Evolutionary conservation across 2,113 vertebrate genomes (phyloP), one percentile per base, ranked within the genome.

Genomic region (Neolamprologus tretocephalus): DNA sequence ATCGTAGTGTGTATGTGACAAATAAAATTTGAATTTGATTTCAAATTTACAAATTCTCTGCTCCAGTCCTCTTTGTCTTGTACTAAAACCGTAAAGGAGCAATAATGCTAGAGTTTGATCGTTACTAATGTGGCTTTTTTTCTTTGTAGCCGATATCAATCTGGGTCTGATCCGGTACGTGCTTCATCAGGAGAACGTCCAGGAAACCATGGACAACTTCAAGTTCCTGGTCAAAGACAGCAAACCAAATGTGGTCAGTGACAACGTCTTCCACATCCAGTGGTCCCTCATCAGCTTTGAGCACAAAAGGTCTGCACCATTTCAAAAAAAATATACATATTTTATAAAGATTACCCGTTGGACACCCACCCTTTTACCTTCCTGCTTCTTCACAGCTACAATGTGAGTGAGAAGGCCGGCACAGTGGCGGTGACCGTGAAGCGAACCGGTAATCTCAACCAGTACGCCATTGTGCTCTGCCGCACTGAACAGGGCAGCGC

Each of bases 261-360:
- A 97, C 94, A 99, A 99, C 7, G 31, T 97, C 84, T 99, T 99
- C 94, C 98, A 99, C 55, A n/a, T 99, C 86, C 98, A 98, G 96
- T 99, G 98, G 98, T 99, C 98, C 2, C 97, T 99, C 84, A 97
- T 99, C 97, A 98, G 97, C 96, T 99, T 99, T 78, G 92, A 97
- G 4, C 88, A 97, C 80, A 90, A 90, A 87, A 99, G 98, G 99
- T 99, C 16, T 2, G 87, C 40, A 14, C 19, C 6, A 7, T 28
- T 58, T 57, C 11, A 33, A 37, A 35, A 0, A 3, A 58, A 4
- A 71, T 42, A 2, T 9, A 13, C 3, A 37, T 16, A 71, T 71
- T 71, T 42, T 28, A 49, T 31, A 31, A 31, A 0, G 26, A 31
- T 49, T 31, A 78, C 0, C 10, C 2, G 7, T 51, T 17, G 16